Conservation (phyloP, 2,113 vertebrate genomes). For the Dipodomys stephensi region DNA sequence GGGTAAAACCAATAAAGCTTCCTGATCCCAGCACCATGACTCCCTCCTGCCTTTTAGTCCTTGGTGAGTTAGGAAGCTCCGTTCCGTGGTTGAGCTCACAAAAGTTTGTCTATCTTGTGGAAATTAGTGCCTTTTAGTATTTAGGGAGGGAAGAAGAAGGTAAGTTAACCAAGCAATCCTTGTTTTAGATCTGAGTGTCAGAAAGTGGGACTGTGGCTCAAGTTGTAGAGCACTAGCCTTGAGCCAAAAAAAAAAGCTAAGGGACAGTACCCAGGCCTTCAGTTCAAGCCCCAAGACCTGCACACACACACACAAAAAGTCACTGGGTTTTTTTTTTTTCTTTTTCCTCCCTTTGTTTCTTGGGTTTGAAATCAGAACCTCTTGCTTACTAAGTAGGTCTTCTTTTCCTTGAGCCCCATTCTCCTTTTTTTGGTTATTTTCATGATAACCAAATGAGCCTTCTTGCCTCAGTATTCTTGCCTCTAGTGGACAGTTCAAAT, state of each 20-base stretch:
- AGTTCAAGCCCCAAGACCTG: too few species aligned
- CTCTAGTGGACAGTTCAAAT: slow-evolving; percentile 24
- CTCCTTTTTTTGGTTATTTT: too few species aligned
- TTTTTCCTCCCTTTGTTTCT: too few species aligned
- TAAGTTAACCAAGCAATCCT: not conserved
- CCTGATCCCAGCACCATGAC: slow-evolving; percentile 2
- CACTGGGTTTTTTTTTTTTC: too few species aligned
- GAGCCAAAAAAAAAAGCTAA: too few species aligned
- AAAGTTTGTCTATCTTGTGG: not conserved
- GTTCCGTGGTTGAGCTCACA: not conserved
- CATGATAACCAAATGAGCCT: not conserved
- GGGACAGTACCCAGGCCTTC: too few species aligned
- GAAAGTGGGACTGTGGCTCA: too few species aligned
- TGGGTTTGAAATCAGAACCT: too few species aligned
- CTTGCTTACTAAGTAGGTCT: too few species aligned
- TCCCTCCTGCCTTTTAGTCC: slow-evolving; percentile 8
- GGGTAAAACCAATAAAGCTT: not conserved
- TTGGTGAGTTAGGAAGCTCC: not conserved
- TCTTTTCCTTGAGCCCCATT: too few species aligned
- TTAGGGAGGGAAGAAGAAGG: not conserved
- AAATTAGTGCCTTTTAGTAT: not conserved
- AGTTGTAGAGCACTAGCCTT: too few species aligned
- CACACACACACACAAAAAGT: too few species aligned
- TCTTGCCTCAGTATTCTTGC: not conserved
- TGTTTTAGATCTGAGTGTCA: not conserved